Evolutionary conservation across 2,888 invertebrate species (phyloP).

Genomic region (Drosophila differens): DNA sequence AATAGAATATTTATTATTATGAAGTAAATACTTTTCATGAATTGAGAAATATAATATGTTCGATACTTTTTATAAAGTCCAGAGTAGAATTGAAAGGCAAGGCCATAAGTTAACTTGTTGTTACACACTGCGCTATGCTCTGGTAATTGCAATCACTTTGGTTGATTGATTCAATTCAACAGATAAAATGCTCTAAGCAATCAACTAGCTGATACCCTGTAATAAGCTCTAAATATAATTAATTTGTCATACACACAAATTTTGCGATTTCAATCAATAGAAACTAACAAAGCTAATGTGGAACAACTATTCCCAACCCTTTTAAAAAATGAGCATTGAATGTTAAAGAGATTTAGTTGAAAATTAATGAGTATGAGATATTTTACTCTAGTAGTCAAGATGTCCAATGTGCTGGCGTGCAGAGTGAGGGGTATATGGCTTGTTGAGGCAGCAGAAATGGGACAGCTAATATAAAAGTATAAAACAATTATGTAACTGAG

Average conservation of each 20-base stretch:
- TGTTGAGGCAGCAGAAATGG: constrained; percentile 3
- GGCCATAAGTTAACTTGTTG: not conserved
- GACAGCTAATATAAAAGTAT: constrained; percentile 3
- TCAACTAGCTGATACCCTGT: not conserved
- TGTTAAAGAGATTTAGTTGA: not conserved
- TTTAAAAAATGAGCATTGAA: not conserved
- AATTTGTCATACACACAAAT: not conserved
- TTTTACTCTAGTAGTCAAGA: not conserved
- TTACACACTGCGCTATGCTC: not conserved
- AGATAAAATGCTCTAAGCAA: too few species aligned
- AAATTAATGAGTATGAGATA: not conserved
- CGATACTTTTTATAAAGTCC: not conserved
- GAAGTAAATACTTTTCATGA: not conserved
- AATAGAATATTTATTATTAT: not conserved
- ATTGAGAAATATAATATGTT: not conserved
- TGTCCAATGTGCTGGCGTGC: not conserved
- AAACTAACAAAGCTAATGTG: not conserved
- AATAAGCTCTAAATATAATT: not conserved
- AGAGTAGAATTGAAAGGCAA: not conserved
- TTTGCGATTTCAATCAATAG: not conserved
- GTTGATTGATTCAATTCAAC: not conserved
- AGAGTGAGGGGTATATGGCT: constrained; percentile 4
- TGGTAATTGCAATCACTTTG: not conserved
- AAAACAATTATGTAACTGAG: constrained; percentile 19
- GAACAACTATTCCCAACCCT: not conserved